Evolutionary conservation across 2,888 invertebrate species (phyloP), one percentile per base, ranked within the genome.

Genomic region (Lasioglossum calceatum): DNA sequence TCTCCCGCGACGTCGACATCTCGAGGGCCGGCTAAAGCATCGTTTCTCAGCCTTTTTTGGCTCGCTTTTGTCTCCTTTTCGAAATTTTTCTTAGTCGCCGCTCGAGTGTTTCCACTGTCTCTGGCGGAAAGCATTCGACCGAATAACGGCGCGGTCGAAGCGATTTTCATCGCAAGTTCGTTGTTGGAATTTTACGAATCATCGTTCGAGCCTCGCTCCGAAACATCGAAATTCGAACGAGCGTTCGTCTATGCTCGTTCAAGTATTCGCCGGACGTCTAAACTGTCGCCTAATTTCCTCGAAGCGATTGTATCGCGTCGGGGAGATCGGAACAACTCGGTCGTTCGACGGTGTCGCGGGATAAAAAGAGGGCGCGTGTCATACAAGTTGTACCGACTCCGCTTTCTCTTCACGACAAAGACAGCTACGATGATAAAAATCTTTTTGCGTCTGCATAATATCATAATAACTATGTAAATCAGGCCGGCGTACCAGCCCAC

Each of bases 381-480:
- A 76, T 72, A 77, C 83, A 77, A 79, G 50, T 81, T 83, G 84
- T 87, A 82, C 81, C 39, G 36, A n/a, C 76, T 77, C 54, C 77
- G 84, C 82, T 89, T 67, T 81, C 73, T 36, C 42, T 74, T 73
- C 85, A 70, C 88, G 87, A 81, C 82, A 82, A 77, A 79, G 90
- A 84, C 91, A 88, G 84, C 75, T 71, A 47, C 85, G 89, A 90
- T 89, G 92, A 92, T 92, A 92, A 93, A 92, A 93, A 93, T 93
- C 91, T 92, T 93, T 93, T 93, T 88, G 91, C 90, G 90, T 91
- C 88, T 90, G 94, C 91, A 94, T 94, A 94, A 94, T 94, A 94
- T 92, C 91, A 93, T 92, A 93, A 94, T 94, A 94, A 94, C 93
- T 94, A 94, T 94, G 94, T 94, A 94, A 94, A 94, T 93, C 92